A percentile compares a stretch with the other conserved stretches of the same genome.
phyloP scores from a whole-genome alignment of 2,797 vertebrate species.

The Anisognathus igniventris region DNA sequence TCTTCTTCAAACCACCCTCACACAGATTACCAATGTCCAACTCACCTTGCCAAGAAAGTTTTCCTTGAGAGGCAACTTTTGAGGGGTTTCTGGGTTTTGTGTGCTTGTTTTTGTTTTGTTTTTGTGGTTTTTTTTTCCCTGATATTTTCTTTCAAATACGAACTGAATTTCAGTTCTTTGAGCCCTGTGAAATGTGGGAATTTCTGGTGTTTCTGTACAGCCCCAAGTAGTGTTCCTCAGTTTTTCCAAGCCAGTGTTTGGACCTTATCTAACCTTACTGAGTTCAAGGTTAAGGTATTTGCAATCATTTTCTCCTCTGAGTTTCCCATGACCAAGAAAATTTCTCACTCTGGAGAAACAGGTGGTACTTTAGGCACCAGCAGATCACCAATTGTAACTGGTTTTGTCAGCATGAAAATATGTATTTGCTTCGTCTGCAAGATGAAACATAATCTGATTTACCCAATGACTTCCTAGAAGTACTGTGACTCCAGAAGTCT shows the following conservation, averaged over 20 bases:
- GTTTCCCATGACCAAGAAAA: background rate
- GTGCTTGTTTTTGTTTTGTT: background rate
- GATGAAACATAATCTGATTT: background rate
- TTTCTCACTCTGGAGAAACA: background rate
- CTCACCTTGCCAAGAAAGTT: background rate
- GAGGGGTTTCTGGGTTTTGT: background rate
- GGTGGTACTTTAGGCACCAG: background rate
- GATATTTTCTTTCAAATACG: background rate
- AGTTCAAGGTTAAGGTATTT: background rate
- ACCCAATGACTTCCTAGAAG: conserved; percentile 19
- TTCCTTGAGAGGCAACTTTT: background rate
- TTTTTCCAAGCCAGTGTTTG: background rate
- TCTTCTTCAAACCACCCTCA: background rate
- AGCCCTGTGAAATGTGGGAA: background rate
- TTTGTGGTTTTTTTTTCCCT: background rate
- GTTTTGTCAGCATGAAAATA: conserved; percentile 25
- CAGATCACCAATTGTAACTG: background rate
- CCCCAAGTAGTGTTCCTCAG: background rate
- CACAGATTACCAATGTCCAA: background rate
- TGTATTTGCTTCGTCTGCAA: background rate
- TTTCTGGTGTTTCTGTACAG: background rate
- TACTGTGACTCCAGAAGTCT: conserved; percentile 8
- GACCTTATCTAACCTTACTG: background rate
- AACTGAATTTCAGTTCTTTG: background rate
- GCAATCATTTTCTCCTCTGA: background rate